Evolutionary conservation across 2,888 invertebrate species (phyloP).

Genomic region (Campoplex nolae): DNA sequence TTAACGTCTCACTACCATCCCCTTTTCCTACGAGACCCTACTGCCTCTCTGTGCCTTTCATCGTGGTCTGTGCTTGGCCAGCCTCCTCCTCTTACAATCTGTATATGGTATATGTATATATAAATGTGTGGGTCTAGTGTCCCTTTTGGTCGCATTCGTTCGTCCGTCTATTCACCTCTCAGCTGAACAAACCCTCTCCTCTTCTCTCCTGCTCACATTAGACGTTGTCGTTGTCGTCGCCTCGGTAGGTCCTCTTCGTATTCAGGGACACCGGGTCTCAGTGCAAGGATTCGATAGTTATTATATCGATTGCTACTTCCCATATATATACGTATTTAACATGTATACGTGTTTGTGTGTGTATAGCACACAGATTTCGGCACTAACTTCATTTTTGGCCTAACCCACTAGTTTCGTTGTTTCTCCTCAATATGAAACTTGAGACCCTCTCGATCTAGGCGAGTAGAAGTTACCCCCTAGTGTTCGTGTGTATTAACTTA

Average conservation of each 20-base stretch:
- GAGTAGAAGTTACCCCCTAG: conserved; percentile 77
- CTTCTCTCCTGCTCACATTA: conserved; percentile 63
- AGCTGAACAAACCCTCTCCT: conserved; percentile 63
- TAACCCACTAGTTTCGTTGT: not conserved
- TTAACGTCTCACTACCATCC: conserved; percentile 83
- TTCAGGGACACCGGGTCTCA: conserved; percentile 78
- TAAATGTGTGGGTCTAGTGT: conserved; percentile 4
- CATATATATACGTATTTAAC: not conserved
- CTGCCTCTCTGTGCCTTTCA: conserved; percentile 62
- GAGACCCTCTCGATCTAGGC: conserved; percentile 78
- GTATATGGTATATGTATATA: not conserved
- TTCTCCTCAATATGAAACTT: conserved; percentile 74
- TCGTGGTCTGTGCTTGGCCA: conserved; percentile 51
- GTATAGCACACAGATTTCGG: conserved; percentile 72
- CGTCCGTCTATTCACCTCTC: conserved; percentile 59
- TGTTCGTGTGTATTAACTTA: conserved; percentile 37
- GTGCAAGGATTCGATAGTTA: conserved; percentile 81
- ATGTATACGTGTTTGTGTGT: not conserved
- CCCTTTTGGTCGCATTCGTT: conserved; percentile 71
- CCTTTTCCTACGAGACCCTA: conserved; percentile 65
- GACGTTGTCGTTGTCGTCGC: conserved; percentile 69
- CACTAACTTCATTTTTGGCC: conserved; percentile 82
- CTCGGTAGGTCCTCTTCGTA: conserved; percentile 66
- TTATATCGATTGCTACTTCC: conserved; percentile 81
- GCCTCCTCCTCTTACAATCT: conserved; percentile 28